Evolutionary conservation across 2,888 invertebrate species (phyloP).

Genomic region (Rhagonycha fulva): DNA sequence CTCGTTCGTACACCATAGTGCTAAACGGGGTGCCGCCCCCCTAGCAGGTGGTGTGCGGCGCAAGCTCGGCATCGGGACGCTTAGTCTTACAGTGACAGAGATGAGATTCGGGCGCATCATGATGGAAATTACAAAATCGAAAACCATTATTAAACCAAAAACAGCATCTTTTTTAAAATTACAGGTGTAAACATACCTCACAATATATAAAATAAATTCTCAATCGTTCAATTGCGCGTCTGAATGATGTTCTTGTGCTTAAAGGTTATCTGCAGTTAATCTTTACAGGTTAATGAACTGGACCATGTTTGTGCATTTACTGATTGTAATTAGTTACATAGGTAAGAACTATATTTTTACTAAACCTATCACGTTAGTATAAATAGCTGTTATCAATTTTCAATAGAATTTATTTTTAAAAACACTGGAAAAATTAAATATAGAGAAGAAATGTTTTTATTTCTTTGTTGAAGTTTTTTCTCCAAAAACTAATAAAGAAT

Average conservation of each 20-base stretch:
- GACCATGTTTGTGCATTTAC: constrained; percentile 35
- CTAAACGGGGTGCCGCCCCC: constrained; percentile 30
- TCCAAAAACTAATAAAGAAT: background rate
- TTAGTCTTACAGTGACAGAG: constrained; percentile 47
- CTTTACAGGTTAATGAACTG: constrained; percentile 31
- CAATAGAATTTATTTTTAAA: background rate
- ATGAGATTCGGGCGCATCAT: constrained; percentile 38
- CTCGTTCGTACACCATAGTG: constrained; percentile 28
- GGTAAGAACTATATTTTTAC: constrained; percentile 12
- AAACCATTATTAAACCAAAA: constrained; percentile 20
- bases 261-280: constrained; percentile 22
- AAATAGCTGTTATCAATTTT: background rate
- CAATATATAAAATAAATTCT: background rate
- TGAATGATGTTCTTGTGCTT: constrained; percentile 15
- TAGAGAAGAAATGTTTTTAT: background rate
- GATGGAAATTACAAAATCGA: constrained; percentile 25
- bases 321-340: constrained; percentile 21
- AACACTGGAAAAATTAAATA: background rate
- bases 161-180: constrained; percentile 10
- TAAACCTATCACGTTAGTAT: background rate
- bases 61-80: constrained; percentile 47
- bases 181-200: constrained; percentile 7
- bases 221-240: constrained; percentile 2
- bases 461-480: background rate
- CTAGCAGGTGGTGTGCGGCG: constrained; percentile 36